Conservation (phyloP, 2,113 vertebrate genomes). For the Astur gentilis region DNA sequence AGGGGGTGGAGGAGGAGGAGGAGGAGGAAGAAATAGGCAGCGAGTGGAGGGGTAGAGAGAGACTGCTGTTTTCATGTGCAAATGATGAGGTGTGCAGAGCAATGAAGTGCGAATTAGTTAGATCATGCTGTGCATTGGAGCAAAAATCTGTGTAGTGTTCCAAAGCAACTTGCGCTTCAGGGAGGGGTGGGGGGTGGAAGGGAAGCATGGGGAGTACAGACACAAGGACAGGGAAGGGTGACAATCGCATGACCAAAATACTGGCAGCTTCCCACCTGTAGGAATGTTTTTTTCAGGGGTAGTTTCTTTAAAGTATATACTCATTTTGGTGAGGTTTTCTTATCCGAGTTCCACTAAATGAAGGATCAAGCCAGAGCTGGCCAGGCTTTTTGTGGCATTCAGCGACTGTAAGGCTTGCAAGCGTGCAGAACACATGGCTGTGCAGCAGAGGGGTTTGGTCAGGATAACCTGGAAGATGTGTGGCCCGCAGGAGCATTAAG, state of each 20-base stretch:
- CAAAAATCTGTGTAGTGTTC: background rate
- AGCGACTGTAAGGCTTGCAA: background rate
- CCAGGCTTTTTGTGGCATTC: background rate
- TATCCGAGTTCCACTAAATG: background rate
- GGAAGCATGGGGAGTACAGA: background rate
- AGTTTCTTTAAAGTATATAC: background rate
- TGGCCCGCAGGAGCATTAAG: background rate
- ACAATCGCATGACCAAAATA: background rate
- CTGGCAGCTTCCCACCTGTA: background rate
- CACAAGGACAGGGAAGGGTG: background rate
- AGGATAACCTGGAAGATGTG: background rate
- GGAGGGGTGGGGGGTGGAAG: background rate
- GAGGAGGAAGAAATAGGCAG: background rate
- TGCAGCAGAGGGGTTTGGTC: background rate
- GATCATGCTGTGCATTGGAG: slow-evolving; percentile 20
- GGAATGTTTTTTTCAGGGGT: background rate
- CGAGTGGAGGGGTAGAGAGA: background rate
- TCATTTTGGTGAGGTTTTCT: background rate
- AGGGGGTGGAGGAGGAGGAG: background rate
- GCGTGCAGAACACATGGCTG: background rate
- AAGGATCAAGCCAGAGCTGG: background rate
- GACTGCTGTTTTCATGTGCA: slow-evolving; percentile 19
- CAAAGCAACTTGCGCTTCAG: background rate
- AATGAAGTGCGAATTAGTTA: slow-evolving; percentile 30
- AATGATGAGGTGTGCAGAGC: slow-evolving; percentile 35